These are phyloP conservation scores for Rhorus exstirpatorius DNA, from an alignment of 2,888 invertebrate genomes.

Conservation along the genomic window DNA sequence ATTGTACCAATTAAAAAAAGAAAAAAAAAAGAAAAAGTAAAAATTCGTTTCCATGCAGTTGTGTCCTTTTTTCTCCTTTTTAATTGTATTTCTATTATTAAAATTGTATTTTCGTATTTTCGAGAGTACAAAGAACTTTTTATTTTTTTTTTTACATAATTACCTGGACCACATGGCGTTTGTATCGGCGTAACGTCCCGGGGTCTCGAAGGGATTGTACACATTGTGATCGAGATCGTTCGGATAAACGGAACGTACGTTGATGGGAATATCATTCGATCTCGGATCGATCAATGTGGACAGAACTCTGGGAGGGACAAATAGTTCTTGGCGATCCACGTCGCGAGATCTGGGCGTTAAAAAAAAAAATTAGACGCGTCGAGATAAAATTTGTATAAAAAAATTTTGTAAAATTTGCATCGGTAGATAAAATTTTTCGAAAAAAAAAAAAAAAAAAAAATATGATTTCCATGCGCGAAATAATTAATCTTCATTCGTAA, in stretches of 20 bases:
- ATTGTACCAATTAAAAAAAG: too few relatives aligned
- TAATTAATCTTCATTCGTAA: too few relatives aligned
- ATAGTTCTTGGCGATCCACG: constrained; percentile 15
- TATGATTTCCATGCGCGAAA: too few relatives aligned
- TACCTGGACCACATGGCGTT: constrained; percentile 82
- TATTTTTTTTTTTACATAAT: constrained; percentile 20
- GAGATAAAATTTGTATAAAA: neutral
- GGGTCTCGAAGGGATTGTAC: constrained; percentile 77
- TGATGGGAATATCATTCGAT: constrained; percentile 56
- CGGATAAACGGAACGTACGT: constrained; percentile 76
- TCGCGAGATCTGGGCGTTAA: constrained; percentile 37
- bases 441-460: too few relatives aligned
- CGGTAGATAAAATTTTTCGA: too few relatives aligned
- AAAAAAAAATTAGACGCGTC: neutral
- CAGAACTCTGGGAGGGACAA: constrained; percentile 42
- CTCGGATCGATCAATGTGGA: constrained; percentile 37
- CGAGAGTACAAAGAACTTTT: too few relatives aligned
- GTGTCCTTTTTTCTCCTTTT: too few relatives aligned
- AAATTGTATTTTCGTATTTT: too few relatives aligned
- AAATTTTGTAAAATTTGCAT: too few relatives aligned
- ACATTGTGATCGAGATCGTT: constrained; percentile 68
- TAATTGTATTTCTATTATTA: too few relatives aligned
- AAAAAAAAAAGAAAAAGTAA: too few relatives aligned
- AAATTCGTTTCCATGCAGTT: too few relatives aligned
- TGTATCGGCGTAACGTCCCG: constrained; percentile 73